These are phyloP conservation scores for Antechinus flavipes DNA, from an alignment of 2,113 vertebrate species.

Conservation along the genomic window DNA sequence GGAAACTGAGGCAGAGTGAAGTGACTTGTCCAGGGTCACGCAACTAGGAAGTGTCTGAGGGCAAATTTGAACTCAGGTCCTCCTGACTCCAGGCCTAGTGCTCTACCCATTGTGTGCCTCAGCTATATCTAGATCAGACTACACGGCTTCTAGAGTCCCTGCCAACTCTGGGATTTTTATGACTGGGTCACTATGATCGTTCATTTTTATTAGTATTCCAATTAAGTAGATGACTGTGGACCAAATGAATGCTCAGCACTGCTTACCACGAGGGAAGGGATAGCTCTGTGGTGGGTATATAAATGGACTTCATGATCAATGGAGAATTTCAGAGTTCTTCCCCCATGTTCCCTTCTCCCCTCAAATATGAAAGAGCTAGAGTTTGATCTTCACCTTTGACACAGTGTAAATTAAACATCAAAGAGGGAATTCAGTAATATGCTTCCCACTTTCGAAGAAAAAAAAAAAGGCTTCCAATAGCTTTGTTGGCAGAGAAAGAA, in stretches of 20 bases:
- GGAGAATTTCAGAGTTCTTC: slow-evolving; percentile 27
- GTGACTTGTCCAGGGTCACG: not conserved
- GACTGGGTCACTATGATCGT: slow-evolving; percentile 11
- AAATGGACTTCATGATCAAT: slow-evolving; percentile 57
- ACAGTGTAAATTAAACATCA: slow-evolving; percentile 72
- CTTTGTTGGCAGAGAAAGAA: slow-evolving; percentile 66
- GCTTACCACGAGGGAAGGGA: slow-evolving; percentile 28
- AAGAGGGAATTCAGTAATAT: slow-evolving; percentile 60
- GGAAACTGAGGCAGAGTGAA: not conserved
- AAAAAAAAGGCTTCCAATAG: slow-evolving; percentile 37
- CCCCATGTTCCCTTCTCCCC: slow-evolving; percentile 12
- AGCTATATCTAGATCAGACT: not conserved
- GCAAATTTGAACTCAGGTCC: not conserved
- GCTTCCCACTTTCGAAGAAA: slow-evolving; percentile 60
- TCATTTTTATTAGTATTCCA: slow-evolving; percentile 12
- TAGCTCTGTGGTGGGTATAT: slow-evolving; percentile 36
- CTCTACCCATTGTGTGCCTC: not conserved
- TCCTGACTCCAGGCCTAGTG: not conserved
- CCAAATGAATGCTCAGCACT: slow-evolving; percentile 53
- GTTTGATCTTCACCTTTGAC: slow-evolving; percentile 67
- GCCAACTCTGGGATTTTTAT: not conserved
- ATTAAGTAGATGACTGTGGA: not conserved
- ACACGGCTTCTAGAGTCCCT: not conserved
- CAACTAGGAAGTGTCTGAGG: not conserved
- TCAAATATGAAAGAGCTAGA: slow-evolving; percentile 63